Percentiles rank a stretch among this genome's conserved stretches.
These are phyloP conservation scores for Punctoribates punctum DNA, from an alignment of 2,888 invertebrate genomes.

Conservation along the genomic window DNA sequence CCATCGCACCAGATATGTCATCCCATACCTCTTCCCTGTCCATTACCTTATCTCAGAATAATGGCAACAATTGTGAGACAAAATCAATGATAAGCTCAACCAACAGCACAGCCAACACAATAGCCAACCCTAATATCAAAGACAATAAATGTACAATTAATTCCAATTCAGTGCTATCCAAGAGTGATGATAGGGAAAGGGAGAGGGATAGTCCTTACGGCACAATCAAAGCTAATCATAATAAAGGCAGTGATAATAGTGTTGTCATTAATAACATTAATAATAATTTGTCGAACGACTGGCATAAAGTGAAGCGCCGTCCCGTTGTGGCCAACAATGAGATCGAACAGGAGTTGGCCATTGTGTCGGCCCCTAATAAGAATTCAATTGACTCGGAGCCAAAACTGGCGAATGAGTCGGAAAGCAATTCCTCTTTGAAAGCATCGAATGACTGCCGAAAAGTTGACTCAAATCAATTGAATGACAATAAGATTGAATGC, in stretches of 20 bases:
- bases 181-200: conserved; percentile 29
- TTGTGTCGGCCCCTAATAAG: not conserved
- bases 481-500: not conserved
- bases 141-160: not conserved
- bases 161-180: not conserved
- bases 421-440: too few species aligned
- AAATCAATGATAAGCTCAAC: conserved; percentile 6
- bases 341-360: conserved; percentile 41
- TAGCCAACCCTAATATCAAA: not conserved
- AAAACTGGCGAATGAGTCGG: not conserved
- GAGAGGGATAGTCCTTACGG: not conserved
- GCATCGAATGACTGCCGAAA: not conserved
- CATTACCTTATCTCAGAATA: not conserved
- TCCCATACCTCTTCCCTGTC: conserved; percentile 15
- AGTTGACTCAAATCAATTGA: not conserved
- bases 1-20: not conserved
- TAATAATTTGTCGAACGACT: conserved; percentile 36
- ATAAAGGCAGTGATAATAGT: not conserved
- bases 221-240: conserved; percentile 1
- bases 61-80: not conserved
- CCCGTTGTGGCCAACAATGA: conserved; percentile 41
- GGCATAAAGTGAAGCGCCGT: conserved; percentile 42
- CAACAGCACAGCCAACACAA: too few species aligned
- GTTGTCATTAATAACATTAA: conserved; percentile 17
- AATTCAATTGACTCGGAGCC: not conserved